Base-by-base conservation (phyloP, 2,888 invertebrate species). In the Rapana venosa region DNA sequence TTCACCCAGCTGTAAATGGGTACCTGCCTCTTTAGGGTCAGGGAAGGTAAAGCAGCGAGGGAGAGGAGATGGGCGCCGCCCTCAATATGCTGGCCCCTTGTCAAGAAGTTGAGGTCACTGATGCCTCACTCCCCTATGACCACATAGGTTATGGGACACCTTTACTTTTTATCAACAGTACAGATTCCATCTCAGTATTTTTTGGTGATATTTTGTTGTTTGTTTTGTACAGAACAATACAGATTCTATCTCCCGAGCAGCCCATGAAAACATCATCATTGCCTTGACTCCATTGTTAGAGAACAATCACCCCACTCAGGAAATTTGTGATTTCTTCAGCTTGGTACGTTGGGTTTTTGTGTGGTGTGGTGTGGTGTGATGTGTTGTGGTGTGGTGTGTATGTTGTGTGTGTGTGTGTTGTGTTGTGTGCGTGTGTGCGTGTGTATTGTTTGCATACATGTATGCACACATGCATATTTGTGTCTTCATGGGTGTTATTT, bases 271-370 rank as follows among this genome's bases (percentile, higher is more conserved):
- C 92, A 96, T 96, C 87, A 96, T 96, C 81, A 95, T 96, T 70
- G 95, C 96, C 88, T 96, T 97, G 96, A 96, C 97, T 26, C 98
- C 97, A 1, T 96, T 98, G 92, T 96, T 98, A 91, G 98, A 98
- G 94, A 96, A 97, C 95, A 97, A 97, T 70, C 97, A 97, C 92
- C 97, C 97, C n/a, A 97, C 97, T 8, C 96, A 97, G 58, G 97
- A 97, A 93, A 96, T 97, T 91, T 97, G 97, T 94, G 97, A 97
- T 79, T 97, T 97, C 92, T 97, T 97, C 93, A 96, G 96, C 92
- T 96, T 95, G 95, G 96, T 96, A 92, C 93, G 94, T 92, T 30
- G n/a, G 22, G 15, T 35, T 22, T 74, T 11, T 74, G n/a, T 74
- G n/a, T 26, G n/a, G 15, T 61, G 17, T 61, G 1, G 74, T 22